A percentile compares a stretch with the other conserved stretches of the same genome.
Evolutionary conservation across 2,888 invertebrate genomes (phyloP).

Genomic region (Ochlodes sylvanus): DNA sequence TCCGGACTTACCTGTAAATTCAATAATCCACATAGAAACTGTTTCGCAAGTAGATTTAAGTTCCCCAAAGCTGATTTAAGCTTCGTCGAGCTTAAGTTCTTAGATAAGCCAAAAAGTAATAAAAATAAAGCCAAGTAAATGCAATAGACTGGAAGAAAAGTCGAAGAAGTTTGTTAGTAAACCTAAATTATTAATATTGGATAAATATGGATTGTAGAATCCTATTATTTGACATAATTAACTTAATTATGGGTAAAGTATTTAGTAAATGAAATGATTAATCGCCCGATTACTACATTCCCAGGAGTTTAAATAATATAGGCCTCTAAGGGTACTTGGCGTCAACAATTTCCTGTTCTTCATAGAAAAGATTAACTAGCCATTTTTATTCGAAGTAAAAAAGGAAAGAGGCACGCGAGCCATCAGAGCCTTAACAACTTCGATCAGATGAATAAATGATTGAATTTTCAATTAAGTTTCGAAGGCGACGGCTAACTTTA

Average conservation of each 20-base stretch:
- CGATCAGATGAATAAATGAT: constrained; percentile 81
- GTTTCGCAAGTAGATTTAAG: constrained; percentile 34
- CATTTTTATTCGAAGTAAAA: constrained; percentile 69
- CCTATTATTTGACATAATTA: not conserved
- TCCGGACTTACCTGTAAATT: constrained; percentile 36
- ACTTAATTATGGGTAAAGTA: not conserved
- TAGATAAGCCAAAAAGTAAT: constrained; percentile 19
- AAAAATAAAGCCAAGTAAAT: constrained; percentile 21
- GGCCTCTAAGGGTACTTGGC: constrained; percentile 37
- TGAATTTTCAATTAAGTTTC: constrained; percentile 83
- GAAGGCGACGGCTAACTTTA: constrained; percentile 66
- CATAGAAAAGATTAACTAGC: constrained; percentile 67
- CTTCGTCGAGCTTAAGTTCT: constrained; percentile 22
- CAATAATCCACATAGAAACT: constrained; percentile 37
- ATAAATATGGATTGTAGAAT: not conserved
- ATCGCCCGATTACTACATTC: not conserved
- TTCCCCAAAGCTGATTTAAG: constrained; percentile 29
- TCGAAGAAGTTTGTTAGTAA: not conserved
- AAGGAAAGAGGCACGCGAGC: constrained; percentile 67
- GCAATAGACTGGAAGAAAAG: constrained; percentile 10
- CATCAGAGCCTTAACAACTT: constrained; percentile 76
- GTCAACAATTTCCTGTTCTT: constrained; percentile 52
- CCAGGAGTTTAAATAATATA: constrained; percentile 36
- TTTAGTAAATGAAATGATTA: constrained; percentile 10
- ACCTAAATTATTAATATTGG: not conserved